Percentiles rank a stretch among this genome's conserved stretches.
Conservation (phyloP, 2,888 invertebrate species). For the Lordiphosa andalusiaca region DNA sequence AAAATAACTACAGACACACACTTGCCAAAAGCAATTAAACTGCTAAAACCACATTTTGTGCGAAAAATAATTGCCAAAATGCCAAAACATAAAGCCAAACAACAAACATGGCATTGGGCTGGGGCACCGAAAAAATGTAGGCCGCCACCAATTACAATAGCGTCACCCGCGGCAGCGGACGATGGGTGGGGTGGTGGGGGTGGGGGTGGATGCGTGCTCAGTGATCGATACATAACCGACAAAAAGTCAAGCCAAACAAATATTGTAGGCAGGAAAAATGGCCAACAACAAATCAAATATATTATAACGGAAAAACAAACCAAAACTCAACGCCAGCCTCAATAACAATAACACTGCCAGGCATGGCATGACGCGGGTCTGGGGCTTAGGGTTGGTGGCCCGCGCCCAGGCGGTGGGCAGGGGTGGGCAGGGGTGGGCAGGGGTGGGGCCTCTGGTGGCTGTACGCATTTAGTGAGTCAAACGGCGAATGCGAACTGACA, state of each 20-base stretch:
- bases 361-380: constrained; percentile 8
- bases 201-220: constrained; percentile 7
- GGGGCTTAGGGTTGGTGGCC: constrained; percentile 4
- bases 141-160: constrained; percentile 34
- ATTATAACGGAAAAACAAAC: constrained; percentile 73
- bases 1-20: constrained; percentile 69
- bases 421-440: background rate
- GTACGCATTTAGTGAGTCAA: background rate
- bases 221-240: constrained; percentile 58
- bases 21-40: constrained; percentile 72
- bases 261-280: constrained; percentile 33
- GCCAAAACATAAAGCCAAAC: constrained; percentile 74
- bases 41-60: constrained; percentile 75
- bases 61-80: constrained; percentile 75
- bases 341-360: constrained; percentile 56
- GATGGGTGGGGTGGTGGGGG: background rate
- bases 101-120: constrained; percentile 48
- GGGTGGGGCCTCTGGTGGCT: background rate
- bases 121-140: constrained; percentile 17
- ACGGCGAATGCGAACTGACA: constrained; percentile 39
- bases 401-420: background rate
- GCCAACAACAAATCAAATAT: constrained; percentile 72
- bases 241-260: constrained; percentile 60
- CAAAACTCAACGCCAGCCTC: constrained; percentile 65
- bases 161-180: constrained; percentile 3